Evolutionary conservation across 2,113 vertebrate species (phyloP), one percentile per base, ranked within the genome.

Genomic region (Rhinichthys klamathensis): DNA sequence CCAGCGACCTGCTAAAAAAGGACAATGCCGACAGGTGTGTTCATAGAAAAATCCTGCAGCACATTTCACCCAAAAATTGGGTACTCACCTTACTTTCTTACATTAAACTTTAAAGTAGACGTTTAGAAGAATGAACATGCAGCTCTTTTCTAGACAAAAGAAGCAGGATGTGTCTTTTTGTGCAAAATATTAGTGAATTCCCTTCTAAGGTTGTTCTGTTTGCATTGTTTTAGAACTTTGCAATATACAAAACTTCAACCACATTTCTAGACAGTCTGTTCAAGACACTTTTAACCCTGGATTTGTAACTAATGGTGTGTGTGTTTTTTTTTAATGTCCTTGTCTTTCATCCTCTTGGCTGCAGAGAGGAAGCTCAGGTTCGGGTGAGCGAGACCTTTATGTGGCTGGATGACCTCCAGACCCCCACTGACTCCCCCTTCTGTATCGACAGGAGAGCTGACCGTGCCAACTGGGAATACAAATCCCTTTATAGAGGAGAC

Each of bases 401-500:
- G 84, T 99, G 98, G 97, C 93, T 98, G 44, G 98, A 99, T 88
- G 98, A 99, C 63, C 0, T 96, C 38, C 91, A 95, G 91, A 70
- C 86, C 10, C 88, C 91, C 81, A 89, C 91, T 0, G 87, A 91
- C 72, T 94, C 95, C 74, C 91, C 89, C 0, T 99, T 97, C 93
- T 95, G 95, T n/a, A 92, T 95, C 78, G 97, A 99, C 90, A 94
- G 92, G 88, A 98, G 96, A 76, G 91, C 97, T 0, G 98, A 99
- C 85, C 91, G 92, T 46, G 95, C 96, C 63, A 99, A 99, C 94
- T 99, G 97, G 98, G 94, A 97, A 32, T 99, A 99, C 82, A 99
- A 97, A 88, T 98, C 97, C 7, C 92, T 99, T 12, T 99, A 99
- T 92, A 96, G 96, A 51, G 97, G 94, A 84, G 95, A 99, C 30